Evolutionary conservation across 2,888 invertebrate species (phyloP), one percentile per base, ranked within the genome.

Genomic region (Diaphora mendica): DNA sequence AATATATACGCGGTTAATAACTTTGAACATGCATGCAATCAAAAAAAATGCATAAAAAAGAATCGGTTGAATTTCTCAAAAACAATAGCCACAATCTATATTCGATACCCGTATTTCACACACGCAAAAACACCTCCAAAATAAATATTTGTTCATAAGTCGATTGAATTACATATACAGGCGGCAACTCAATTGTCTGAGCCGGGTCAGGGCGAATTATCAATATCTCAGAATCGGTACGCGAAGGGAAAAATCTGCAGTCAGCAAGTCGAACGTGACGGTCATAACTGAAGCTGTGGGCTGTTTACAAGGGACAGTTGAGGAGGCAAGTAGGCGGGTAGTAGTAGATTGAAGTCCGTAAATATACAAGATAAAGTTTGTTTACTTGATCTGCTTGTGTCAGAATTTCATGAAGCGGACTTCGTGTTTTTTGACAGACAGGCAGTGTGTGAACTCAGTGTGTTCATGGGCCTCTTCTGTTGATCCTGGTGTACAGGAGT

Each of bases 211-310:
- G 81, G 76, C 73, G 87, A 88, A 91, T 92, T 92, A 92, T 91
- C 91, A 91, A 92, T 92, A 91, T 91, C 91, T 87, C 82, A 77
- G 83, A 77, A 82, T 79, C 81, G 79, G 83, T 75, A 82, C 79
- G 82, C 82, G 81, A 80, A 82, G 83, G 87, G 90, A 91, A 91
- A 91, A 91, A 92, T 92, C 91, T 90, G 89, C 86, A 87, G 87
- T 90, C 89, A 89, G 88, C 88, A 79, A 72, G 74, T 68, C 83
- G 86, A 84, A 90, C 91, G 91, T 92, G 92, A 88, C 78, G 78
- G 78, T 86, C 89, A 91, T 92, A 87, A 86, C 82, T 78, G 88
- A 89, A 85, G 83, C 83, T 76, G 75, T 81, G 89, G 83, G 69
- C 76, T 76, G 84, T 89, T 90, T 82, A 51, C 23, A 79, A 30